Percentiles rank a stretch among this genome's conserved stretches.
These are phyloP conservation scores for Rhopalosiphum maidis DNA, from an alignment of 1,140 invertebrate species.

Conservation along the genomic window DNA sequence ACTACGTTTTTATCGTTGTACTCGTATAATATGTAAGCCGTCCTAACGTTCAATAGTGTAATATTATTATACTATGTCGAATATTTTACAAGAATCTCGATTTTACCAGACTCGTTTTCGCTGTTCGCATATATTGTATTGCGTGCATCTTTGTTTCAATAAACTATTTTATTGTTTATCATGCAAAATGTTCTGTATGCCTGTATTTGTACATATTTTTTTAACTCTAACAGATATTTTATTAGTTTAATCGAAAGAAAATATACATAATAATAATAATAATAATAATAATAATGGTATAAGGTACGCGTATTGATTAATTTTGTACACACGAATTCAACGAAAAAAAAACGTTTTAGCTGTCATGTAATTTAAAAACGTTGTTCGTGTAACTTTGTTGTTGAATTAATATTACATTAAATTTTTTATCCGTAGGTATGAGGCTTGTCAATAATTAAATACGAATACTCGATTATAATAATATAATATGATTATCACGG, in stretches of 20 bases:
- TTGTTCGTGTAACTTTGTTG: background rate
- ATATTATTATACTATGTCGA: background rate
- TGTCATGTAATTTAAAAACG: conserved; percentile 25
- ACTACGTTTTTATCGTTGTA: background rate
- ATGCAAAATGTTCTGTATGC: background rate
- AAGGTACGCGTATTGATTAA: background rate
- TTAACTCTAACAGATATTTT: background rate
- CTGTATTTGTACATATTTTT: background rate
- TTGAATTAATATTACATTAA: conserved; percentile 20
- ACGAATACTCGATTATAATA: background rate
- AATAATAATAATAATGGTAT: background rate
- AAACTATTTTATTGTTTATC: background rate
- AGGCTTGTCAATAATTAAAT: background rate
- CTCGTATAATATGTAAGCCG: background rate
- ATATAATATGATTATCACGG: background rate
- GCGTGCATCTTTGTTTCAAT: background rate
- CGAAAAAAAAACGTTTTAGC: background rate
- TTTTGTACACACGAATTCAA: conserved; percentile 33
- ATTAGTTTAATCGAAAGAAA: background rate
- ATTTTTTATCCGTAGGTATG: background rate
- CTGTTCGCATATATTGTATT: background rate
- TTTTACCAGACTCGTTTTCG: background rate
- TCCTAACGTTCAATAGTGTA: background rate
- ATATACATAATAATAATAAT: background rate
- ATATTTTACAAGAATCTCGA: conserved; percentile 12